A percentile compares a stretch with the other conserved stretches of the same genome.
These are phyloP conservation scores for Perodicticus potto DNA, from an alignment of 2,797 vertebrate genomes.

Conservation along the genomic window DNA sequence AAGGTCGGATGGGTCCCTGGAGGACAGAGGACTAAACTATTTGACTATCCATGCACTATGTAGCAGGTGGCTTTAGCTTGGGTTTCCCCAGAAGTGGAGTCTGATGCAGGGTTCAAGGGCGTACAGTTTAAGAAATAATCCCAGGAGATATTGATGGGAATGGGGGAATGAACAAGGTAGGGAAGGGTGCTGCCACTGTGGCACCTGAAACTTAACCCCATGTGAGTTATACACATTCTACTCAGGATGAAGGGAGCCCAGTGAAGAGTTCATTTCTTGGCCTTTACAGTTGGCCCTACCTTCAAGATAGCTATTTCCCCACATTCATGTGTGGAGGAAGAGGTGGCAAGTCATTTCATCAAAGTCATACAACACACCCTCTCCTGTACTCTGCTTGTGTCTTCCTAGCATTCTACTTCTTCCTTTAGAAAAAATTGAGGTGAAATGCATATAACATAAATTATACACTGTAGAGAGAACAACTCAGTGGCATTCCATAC, in stretches of 20 bases:
- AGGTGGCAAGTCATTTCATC: not conserved
- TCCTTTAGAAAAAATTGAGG: not conserved
- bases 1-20: not conserved
- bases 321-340: constrained; percentile 13
- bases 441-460: not conserved
- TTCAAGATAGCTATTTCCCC: not conserved
- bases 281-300: not conserved
- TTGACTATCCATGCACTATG: not conserved
- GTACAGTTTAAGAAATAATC: not conserved
- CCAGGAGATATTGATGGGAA: not conserved
- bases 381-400: too few species aligned
- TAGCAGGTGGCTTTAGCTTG: not conserved
- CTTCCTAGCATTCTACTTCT: not conserved
- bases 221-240: not conserved
- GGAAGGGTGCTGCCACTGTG: not conserved
- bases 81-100: not conserved
- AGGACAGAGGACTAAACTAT: not conserved
- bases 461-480: not conserved
- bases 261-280: not conserved
- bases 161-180: not conserved
- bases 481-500: not conserved
- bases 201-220: not conserved
- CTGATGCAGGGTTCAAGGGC: not conserved
- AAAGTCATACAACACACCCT: not conserved
- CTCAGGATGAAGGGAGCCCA: not conserved